phyloP scores from a whole-genome alignment of 2,797 vertebrate genomes.

The Novumbra hubbsi region DNA sequence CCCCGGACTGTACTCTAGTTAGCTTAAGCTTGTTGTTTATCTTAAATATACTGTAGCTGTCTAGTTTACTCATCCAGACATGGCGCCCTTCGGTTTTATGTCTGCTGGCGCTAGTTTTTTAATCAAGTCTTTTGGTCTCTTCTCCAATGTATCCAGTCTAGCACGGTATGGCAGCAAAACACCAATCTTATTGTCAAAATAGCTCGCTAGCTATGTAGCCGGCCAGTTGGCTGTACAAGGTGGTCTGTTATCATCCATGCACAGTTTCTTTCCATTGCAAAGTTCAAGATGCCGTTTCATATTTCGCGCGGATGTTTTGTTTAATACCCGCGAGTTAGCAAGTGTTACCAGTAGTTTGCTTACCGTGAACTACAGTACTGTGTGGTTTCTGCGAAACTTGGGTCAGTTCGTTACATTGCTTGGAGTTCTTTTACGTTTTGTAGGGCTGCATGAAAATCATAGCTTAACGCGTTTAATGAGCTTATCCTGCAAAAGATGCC shows the following conservation, averaged over 20 bases:
- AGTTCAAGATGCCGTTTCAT: neutral
- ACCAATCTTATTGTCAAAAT: neutral
- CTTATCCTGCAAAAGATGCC: too few relatives aligned
- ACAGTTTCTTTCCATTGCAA: neutral
- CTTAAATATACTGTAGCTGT: neutral
- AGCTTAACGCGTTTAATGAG: too few relatives aligned
- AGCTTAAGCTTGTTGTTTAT: neutral
- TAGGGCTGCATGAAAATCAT: too few relatives aligned
- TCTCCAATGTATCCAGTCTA: constrained; percentile 50
- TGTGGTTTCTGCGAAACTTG: too few relatives aligned
- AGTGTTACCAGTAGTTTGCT: neutral
- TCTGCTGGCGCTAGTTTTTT: constrained; percentile 54
- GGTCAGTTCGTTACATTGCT: too few relatives aligned
- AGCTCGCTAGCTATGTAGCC: neutral
- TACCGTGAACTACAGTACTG: too few relatives aligned
- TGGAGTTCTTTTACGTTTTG: too few relatives aligned
- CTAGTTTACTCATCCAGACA: constrained; percentile 21
- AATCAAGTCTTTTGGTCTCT: constrained; percentile 58
- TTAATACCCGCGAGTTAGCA: neutral
- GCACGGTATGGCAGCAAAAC: constrained; percentile 57
- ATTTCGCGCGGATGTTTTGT: neutral
- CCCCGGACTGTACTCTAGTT: neutral
- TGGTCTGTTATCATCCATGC: neutral
- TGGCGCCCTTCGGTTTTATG: constrained; percentile 67
- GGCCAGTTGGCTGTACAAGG: neutral